Conservation (phyloP, 2,888 invertebrate species). For the Orthosia gracilis region DNA sequence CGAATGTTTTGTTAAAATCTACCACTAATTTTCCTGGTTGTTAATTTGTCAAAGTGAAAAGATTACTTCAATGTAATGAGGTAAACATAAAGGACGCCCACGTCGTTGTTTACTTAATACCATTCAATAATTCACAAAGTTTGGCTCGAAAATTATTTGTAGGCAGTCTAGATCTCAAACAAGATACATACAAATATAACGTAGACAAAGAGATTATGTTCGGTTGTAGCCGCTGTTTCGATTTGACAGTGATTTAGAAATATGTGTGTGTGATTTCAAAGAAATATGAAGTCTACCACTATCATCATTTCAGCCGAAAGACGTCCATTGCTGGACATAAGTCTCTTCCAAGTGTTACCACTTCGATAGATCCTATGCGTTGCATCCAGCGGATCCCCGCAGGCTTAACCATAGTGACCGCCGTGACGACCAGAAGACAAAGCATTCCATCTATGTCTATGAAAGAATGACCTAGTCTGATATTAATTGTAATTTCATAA, state of each 20-base stretch:
- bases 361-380: too few species aligned
- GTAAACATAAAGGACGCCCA: slow-evolving; percentile 25
- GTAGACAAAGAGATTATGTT: slow-evolving; percentile 15
- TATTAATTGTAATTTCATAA: too few species aligned
- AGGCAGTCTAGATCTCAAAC: slow-evolving; percentile 12
- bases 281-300: background rate
- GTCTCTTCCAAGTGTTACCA: too few species aligned
- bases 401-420: too few species aligned
- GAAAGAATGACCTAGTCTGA: too few species aligned
- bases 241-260: background rate
- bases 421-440: too few species aligned
- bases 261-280: background rate
- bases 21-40: slow-evolving; percentile 5
- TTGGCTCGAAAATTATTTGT: slow-evolving; percentile 9
- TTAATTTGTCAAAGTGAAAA: slow-evolving; percentile 36
- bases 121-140: slow-evolving; percentile 45
- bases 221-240: background rate
- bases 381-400: too few species aligned
- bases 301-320: too few species aligned
- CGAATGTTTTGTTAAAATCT: background rate
- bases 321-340: too few species aligned
- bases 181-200: slow-evolving; percentile 1
- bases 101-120: slow-evolving; percentile 19
- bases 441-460: too few species aligned
- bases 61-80: slow-evolving; percentile 34